Percentiles rank a stretch among this genome's conserved stretches.
Evolutionary conservation across 2,888 invertebrate species (phyloP).

Genomic region (Cetonia aurata): DNA sequence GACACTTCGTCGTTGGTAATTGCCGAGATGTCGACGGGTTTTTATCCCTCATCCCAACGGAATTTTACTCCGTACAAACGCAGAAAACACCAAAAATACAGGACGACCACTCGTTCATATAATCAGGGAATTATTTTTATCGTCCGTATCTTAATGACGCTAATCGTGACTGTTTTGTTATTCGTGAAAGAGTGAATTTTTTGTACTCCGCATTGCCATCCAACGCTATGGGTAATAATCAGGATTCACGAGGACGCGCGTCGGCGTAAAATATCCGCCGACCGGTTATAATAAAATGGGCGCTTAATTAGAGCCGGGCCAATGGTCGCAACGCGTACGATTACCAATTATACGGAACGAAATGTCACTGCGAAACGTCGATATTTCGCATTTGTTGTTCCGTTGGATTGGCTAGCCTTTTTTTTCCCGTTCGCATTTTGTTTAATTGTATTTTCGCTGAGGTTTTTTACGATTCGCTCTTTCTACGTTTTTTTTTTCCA

Average conservation of each 20-base stretch:
- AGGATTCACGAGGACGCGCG: not conserved
- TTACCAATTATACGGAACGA: slow-evolving; percentile 37
- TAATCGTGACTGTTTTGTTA: too few relatives aligned
- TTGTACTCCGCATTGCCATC: not conserved
- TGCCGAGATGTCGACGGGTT: not conserved
- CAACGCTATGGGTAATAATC: not conserved
- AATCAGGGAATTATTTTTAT: too few relatives aligned
- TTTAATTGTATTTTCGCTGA: slow-evolving; percentile 32
- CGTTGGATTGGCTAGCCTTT: not conserved
- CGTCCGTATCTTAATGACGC: too few relatives aligned
- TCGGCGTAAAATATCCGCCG: slow-evolving; percentile 25
- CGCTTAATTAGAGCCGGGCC: slow-evolving; percentile 33
- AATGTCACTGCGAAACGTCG: slow-evolving; percentile 32
- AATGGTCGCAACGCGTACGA: slow-evolving; percentile 36
- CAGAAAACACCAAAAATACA: too few relatives aligned
- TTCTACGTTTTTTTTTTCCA: not conserved
- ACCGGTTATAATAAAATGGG: slow-evolving; percentile 33
- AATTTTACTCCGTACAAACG: too few relatives aligned
- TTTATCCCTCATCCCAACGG: too few relatives aligned
- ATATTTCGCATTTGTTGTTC: slow-evolving; percentile 21
- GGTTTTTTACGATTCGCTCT: slow-evolving; percentile 10
- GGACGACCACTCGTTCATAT: too few relatives aligned
- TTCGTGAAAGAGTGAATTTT: not conserved
- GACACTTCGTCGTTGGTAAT: not conserved
- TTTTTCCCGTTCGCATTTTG: slow-evolving; percentile 25